Evolutionary conservation across 2,113 vertebrate species (phyloP), one percentile per base, ranked within the genome.

Genomic region (Phrynosoma blainvillii): DNA sequence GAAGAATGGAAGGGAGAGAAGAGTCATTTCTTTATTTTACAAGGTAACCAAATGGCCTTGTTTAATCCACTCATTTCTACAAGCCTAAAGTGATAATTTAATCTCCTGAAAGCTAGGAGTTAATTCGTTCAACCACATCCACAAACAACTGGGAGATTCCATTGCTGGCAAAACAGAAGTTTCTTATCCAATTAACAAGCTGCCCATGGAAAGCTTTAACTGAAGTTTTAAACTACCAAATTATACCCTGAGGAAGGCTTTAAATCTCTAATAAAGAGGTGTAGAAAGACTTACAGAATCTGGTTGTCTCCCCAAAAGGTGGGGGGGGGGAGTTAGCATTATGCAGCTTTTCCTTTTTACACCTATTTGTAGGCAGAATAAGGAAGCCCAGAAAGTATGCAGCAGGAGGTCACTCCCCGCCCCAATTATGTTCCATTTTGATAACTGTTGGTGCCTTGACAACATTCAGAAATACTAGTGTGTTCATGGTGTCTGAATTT

Each of bases 171-270:
- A 82, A 79, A 75, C 36, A 25, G 42, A 13, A 2, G 3, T 62
- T 1, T 20, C 80, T 84, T 16, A 92, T 73, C 5, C 84, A 40
- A 40, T 84, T 7, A 93, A 86, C 1, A 89, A 93, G 82, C 47
- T 40, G 83, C 13, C 14, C 23, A 4, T 80, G 13, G 25, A 13
- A 90, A 88, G 73, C 27, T 87, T 92, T 87, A 79, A 42, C 79
- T 59, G 85, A n/a, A 84, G 27, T 21, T 21, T 90, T 52, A 21
- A n/a, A 36, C 54, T 89, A 83, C 1, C 4, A 80, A 90, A 47
- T 62, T 75, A 76, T 30, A 79, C 75, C 59, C 85, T n/a, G 7
- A 81, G 9, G 27, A 7, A n/a, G 3, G 20, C 75, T 93, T 62
- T 21, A 12, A 68, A 82, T 65, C 21, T 82, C 12, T 27, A 42